phyloP scores from a whole-genome alignment of 35 echinoderm and acorn worm species.

The Acanthaster planci region DNA sequence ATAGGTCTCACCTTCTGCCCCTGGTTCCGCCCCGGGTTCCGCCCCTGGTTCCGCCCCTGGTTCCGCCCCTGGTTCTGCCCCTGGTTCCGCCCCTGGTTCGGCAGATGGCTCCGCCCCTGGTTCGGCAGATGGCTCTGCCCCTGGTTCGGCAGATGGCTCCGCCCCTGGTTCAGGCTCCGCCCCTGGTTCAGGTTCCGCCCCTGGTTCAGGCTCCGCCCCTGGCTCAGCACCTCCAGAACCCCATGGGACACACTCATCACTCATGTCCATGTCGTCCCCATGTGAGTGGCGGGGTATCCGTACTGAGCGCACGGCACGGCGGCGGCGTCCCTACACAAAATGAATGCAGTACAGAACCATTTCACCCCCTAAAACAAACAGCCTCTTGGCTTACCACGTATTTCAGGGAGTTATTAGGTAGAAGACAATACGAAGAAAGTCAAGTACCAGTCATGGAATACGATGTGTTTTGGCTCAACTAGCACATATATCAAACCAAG shows the following conservation, averaged over 20 bases:
- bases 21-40: constrained; percentile 42
- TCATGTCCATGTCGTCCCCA: neutral
- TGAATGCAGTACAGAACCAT: no score
- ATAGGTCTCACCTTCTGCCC: no score
- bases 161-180: constrained; percentile 58
- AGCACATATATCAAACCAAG: no score
- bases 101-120: constrained; percentile 28
- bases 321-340: neutral
- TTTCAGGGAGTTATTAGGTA: no score
- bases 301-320: neutral
- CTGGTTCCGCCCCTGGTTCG: constrained; percentile 13
- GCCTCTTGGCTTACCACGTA: no score
- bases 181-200: constrained; percentile 66
- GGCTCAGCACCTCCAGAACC: constrained; percentile 3
- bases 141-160: constrained; percentile 65
- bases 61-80: constrained; percentile 26
- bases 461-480: no score
- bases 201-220: constrained; percentile 44
- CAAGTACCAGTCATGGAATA: no score
- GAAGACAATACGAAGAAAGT: no score
- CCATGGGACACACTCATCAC: neutral
- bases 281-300: neutral
- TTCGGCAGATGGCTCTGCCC: constrained; percentile 52
- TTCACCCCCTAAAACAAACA: no score
- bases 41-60: neutral